Evolutionary conservation across 2,797 vertebrate genomes (phyloP).

Genomic region (Corythornis leucogaster): DNA sequence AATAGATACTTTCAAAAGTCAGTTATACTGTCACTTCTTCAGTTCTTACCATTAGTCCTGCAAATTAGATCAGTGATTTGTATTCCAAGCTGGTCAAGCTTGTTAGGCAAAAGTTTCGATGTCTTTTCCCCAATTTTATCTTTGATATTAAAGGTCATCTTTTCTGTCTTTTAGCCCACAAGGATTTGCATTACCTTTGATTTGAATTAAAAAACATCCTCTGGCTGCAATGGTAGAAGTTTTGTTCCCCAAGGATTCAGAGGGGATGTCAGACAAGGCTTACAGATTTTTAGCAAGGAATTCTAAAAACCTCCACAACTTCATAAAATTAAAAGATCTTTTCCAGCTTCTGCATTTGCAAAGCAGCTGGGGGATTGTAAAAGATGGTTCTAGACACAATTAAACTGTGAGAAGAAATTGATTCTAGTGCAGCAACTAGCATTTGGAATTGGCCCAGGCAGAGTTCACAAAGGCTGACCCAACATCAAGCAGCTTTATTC

Average conservation of each 20-base stretch:
- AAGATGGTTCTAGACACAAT: background rate
- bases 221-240: background rate
- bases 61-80: background rate
- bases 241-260: background rate
- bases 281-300: background rate
- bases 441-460: background rate
- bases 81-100: background rate
- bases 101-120: background rate
- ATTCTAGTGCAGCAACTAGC: background rate
- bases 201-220: background rate
- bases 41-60: background rate
- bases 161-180: background rate
- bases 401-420: background rate
- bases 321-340: background rate
- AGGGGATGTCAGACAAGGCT: background rate
- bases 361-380: background rate
- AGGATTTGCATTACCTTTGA: background rate
- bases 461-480: background rate
- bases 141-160: background rate
- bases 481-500: background rate
- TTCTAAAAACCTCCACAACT: background rate
- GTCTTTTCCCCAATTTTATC: background rate
- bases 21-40: background rate
- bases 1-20: background rate
- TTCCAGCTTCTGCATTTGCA: background rate